These are phyloP conservation scores for Globia sparganii DNA, from an alignment of 2,888 invertebrate genomes.

Conservation along the genomic window DNA sequence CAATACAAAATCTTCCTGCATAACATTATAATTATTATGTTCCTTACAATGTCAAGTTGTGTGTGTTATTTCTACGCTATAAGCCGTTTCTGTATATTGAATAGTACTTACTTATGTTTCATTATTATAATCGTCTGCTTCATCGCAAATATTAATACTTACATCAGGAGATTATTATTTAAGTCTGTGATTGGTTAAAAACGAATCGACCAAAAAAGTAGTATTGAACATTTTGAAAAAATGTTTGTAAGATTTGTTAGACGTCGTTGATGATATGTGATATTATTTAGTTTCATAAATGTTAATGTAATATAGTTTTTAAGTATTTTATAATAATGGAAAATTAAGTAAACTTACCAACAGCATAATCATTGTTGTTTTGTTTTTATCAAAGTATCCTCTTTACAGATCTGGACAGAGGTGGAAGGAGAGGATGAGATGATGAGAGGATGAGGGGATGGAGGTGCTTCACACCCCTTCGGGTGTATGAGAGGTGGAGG, in stretches of 20 bases:
- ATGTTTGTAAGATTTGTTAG: slow-evolving; percentile 62
- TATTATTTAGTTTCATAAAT: slow-evolving; percentile 85
- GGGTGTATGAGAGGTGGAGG: too few species aligned
- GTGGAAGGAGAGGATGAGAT: background rate
- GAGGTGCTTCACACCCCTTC: too few species aligned
- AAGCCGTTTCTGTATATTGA: slow-evolving; percentile 73
- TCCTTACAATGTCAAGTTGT: slow-evolving; percentile 24
- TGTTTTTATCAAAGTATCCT: slow-evolving; percentile 44
- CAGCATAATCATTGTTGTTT: slow-evolving; percentile 55
- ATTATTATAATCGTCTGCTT: slow-evolving; percentile 59
- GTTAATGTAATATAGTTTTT: slow-evolving; percentile 66
- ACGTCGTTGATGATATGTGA: slow-evolving; percentile 88
- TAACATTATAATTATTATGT: slow-evolving; percentile 2
- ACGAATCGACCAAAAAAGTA: slow-evolving; percentile 58
- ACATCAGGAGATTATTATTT: slow-evolving; percentile 59
- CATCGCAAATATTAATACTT: slow-evolving; percentile 49
- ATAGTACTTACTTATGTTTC: slow-evolving; percentile 78
- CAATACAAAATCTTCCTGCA: background rate
- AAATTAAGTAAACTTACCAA: slow-evolving; percentile 73
- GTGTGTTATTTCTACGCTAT: slow-evolving; percentile 50
- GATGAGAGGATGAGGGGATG: too few species aligned
- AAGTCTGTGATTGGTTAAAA: slow-evolving; percentile 73
- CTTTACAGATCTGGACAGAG: background rate
- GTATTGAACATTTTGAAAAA: slow-evolving; percentile 61
- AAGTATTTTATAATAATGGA: slow-evolving; percentile 71